A percentile compares a stretch with the other conserved stretches of the same genome.
Evolutionary conservation across 2,888 invertebrate species (phyloP).

Genomic region (Chymomyza fuscimana): DNA sequence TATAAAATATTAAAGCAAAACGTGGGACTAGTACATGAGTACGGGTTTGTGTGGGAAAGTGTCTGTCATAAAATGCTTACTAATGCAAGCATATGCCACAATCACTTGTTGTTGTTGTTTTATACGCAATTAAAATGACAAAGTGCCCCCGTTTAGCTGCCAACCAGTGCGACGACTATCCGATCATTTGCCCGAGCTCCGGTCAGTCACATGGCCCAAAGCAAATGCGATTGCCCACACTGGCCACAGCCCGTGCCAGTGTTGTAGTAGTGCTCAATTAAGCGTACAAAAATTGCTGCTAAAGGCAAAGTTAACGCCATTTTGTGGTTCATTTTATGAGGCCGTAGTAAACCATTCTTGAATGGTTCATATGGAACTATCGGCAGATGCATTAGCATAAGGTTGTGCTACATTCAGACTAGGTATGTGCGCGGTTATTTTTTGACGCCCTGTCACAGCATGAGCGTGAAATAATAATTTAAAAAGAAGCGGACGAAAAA

Average conservation of each 20-base stretch:
- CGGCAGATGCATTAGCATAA: constrained; percentile 50
- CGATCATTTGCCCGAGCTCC: not conserved
- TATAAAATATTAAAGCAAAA: not conserved
- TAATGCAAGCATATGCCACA: not conserved
- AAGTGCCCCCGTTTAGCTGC: constrained; percentile 36
- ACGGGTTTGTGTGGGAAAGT: not conserved
- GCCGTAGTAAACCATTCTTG: not conserved
- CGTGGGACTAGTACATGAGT: not conserved
- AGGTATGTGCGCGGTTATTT: not conserved
- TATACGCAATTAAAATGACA: constrained; percentile 64
- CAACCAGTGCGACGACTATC: not conserved
- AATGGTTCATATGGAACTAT: constrained; percentile 26
- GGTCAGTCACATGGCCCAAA: not conserved
- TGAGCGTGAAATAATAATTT: too few relatives aligned
- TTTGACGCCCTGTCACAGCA: too few relatives aligned
- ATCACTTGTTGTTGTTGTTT: constrained; percentile 33
- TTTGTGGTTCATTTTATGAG: not conserved
- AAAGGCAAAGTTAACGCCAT: constrained; percentile 5
- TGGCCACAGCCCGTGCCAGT: not conserved
- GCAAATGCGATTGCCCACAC: not conserved
- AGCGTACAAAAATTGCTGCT: not conserved
- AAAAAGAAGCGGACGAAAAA: too few relatives aligned
- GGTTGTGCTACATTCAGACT: not conserved
- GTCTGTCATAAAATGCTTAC: constrained; percentile 34
- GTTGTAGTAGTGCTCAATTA: too few relatives aligned